Evolutionary conservation across 92 coral and sea anemone genomes (phyloP).

Genomic region (Porites rus): DNA sequence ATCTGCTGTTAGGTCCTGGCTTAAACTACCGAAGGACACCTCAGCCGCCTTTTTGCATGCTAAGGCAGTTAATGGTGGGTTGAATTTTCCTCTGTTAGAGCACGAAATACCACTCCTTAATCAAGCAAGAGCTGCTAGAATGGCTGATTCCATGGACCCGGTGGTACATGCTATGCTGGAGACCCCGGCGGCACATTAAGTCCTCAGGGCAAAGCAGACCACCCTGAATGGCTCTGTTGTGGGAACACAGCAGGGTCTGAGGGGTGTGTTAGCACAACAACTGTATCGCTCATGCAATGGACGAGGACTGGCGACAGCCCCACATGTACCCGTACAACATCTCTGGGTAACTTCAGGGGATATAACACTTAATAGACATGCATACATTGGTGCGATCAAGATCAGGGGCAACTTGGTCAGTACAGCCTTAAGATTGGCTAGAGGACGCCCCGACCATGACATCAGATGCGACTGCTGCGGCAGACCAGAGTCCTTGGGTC

Average conservation of each 20-base stretch:
- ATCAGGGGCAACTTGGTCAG: conserved; percentile 41
- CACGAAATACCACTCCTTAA: no score
- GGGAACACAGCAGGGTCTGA: neutral
- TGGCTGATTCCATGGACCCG: no score
- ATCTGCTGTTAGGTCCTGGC: no score
- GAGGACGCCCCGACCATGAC: conserved; percentile 23
- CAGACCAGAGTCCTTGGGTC: conserved; percentile 43
- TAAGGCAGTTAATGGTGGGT: no score
- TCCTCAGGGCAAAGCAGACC: neutral
- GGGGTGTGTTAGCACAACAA: conserved; percentile 9
- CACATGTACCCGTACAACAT: conserved; percentile 7
- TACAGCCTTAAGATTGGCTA: neutral
- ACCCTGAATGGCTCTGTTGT: neutral
- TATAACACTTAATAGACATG: no score
- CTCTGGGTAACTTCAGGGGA: conserved; percentile 16
- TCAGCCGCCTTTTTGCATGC: no score
- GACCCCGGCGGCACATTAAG: no score
- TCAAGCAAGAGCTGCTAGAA: no score
- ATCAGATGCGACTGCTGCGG: conserved; percentile 7
- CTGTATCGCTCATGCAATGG: conserved; percentile 38
- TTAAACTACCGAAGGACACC: no score
- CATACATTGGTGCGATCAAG: conserved; percentile 38
- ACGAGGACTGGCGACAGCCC: conserved; percentile 1
- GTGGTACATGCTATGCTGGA: no score
- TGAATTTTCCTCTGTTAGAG: no score